Evolutionary conservation across 2,888 invertebrate genomes (phyloP), one percentile per base, ranked within the genome.

Genomic region (Morpho achilles): DNA sequence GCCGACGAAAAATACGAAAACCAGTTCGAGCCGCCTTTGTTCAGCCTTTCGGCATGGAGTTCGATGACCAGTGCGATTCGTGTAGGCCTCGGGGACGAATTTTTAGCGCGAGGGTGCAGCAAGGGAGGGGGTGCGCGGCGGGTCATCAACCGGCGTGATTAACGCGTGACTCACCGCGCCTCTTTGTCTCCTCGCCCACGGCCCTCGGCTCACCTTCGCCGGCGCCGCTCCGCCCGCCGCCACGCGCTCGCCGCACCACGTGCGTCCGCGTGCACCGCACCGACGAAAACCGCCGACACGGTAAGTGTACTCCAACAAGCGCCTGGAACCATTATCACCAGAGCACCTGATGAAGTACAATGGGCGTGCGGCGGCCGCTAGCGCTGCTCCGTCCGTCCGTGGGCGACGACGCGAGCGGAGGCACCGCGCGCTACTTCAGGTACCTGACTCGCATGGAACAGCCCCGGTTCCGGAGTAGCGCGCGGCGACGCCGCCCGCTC

Each of bases 341-440:
- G 97, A 97, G 97, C 97, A 97, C 97, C 97, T 97, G 97, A 97
- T 97, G 97, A 97, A 97, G 97, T 97, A 97, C 97, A 97, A 97
- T 97, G 95, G 96, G 96, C 96, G 96, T 96, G 95, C 94, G 95
- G 95, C 95, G 94, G 92, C 87, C 79, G 77, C 61, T 49, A 48
- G 43, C 58, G 52, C 50, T 53, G 62, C 61, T 54, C 75, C 70
- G 63, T 58, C 58, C 57, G 65, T 59, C 60, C 22, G 23, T 8
- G 53, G 64, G 53, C 58, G 65, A 51, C 39, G 66, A 65, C 60
- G 67, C 63, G 63, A 86, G 87, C 83, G 85, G 87, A 86, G 93
- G 93, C 95, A 91, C 91, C 97, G 97, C 97, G 97, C 97, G 97
- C 97, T 97, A 97, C 97, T 97, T 97, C 97, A 96, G 97, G 97